These are phyloP conservation scores for Strigamia transsilvanica DNA, from an alignment of 2,888 invertebrate species.

Conservation along the genomic window DNA sequence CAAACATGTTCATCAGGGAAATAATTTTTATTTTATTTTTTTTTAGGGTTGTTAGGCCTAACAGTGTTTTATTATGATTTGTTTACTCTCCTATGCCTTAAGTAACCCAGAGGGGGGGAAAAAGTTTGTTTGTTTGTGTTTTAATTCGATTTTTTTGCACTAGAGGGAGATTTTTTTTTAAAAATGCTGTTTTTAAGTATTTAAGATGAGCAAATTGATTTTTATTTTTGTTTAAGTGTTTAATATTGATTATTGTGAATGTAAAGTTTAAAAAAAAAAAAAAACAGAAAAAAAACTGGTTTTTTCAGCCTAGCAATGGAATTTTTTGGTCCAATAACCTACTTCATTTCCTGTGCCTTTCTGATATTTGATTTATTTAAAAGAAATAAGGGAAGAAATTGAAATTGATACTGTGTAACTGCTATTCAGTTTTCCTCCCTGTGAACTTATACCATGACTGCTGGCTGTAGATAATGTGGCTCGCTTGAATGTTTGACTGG, in stretches of 20 bases:
- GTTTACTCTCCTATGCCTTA: constrained; percentile 37
- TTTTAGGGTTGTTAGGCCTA: constrained; percentile 39
- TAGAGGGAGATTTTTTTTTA: background rate
- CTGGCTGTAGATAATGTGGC: constrained; percentile 40
- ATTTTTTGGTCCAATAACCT: constrained; percentile 43
- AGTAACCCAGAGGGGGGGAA: background rate
- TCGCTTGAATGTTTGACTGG: background rate
- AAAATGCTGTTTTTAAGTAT: too few species aligned
- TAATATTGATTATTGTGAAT: background rate
- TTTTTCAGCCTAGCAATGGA: constrained; percentile 31
- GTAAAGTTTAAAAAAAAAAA: background rate
- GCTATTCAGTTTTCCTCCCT: constrained; percentile 42
- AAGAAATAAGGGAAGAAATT: constrained; percentile 34
- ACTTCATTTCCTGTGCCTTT: constrained; percentile 44
- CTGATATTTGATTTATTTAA: constrained; percentile 39
- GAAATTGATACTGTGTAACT: constrained; percentile 44
- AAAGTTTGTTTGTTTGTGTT: background rate
- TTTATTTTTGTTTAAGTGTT: too few species aligned
- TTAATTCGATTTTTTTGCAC: background rate
- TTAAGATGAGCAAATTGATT: too few species aligned
- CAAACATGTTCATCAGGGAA: constrained; percentile 35
- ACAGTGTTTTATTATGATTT: constrained; percentile 34
- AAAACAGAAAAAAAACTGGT: constrained; percentile 1
- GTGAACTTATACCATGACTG: constrained; percentile 44
- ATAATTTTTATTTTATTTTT: background rate